phyloP scores from a whole-genome alignment of 53 echinoderm and acorn worm genomes.

The Paracentrotus lividus region DNA sequence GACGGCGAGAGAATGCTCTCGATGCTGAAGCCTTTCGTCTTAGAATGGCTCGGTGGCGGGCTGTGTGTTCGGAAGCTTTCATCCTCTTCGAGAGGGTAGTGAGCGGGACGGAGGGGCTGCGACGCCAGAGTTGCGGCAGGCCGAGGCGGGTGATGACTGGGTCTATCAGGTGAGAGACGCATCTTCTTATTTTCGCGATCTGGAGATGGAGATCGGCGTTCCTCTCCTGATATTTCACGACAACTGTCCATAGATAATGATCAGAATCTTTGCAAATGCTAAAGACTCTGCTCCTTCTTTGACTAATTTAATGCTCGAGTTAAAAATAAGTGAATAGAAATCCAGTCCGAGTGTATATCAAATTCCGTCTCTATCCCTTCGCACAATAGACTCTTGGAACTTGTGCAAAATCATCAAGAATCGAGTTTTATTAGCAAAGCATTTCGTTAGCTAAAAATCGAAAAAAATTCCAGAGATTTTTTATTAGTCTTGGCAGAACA shows the following conservation, averaged over 20 bases:
- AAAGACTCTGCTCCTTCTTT: background rate
- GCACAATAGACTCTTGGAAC: background rate
- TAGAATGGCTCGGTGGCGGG: slow-evolving; percentile 37
- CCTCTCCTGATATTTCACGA: slow-evolving; percentile 44
- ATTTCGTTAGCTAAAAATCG: background rate
- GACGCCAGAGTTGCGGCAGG: slow-evolving; percentile 8
- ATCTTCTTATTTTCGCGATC: slow-evolving; percentile 1
- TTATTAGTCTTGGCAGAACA: background rate
- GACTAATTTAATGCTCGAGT: background rate
- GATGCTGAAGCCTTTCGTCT: slow-evolving; percentile 59
- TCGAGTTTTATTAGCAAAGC: background rate
- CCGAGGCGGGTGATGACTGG: background rate
- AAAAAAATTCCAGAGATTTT: background rate
- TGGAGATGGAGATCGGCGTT: slow-evolving; percentile 47
- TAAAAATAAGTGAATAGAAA: background rate
- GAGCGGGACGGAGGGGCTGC: slow-evolving; percentile 45
- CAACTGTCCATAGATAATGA: slow-evolving; percentile 61
- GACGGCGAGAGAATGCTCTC: slow-evolving; percentile 65
- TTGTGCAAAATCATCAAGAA: background rate
- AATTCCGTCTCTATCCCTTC: background rate
- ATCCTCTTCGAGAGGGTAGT: slow-evolving; percentile 33
- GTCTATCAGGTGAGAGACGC: slow-evolving; percentile 52
- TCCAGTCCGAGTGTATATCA: background rate
- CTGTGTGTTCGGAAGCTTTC: background rate
- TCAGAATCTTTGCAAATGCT: background rate